Base-by-base conservation (phyloP, 2,113 vertebrate genomes). In the Hippocampus barbouri region DNA sequence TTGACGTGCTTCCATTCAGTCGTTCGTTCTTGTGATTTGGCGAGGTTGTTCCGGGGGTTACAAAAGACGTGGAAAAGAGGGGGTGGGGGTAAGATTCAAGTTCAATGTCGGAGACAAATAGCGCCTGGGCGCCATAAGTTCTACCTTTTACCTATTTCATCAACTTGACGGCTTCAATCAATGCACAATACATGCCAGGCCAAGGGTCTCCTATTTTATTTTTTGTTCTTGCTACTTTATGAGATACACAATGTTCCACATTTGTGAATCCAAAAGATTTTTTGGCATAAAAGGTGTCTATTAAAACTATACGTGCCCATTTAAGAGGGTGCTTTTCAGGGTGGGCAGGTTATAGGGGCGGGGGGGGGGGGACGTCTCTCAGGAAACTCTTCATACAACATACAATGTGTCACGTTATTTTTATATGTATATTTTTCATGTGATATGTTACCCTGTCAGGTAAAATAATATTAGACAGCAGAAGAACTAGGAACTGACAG, bases 1-100 rank as follows among this genome's bases (percentile, higher is more conserved):
- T 34, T 71, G 63, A 49, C 6, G 47, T 45, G 68, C 68, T 77
- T 85, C 70, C 62, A 85, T 72, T 62, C 45, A 59, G 21, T 68
- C 12, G 47, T 71, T 68, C 12, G 47, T 71, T 74, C 74, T 45
- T 70, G 43, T 45, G 69, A 21, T 68, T 77, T 75, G 60, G 71
- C 59, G 64, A 49, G 41, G 70, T 72, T 72, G 53, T 25, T 68
- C 72, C 34, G 69, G 75, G 34, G 75, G 75, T 71, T 43, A 73
- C 53, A 70, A 62, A 57, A 41, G 69, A 69, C 62, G 57, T 43
- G 18, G 16, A 27, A 27, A 45, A 57, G 67, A 64, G 34, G 64
- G 70, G 60, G 47, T 62, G 66, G 49, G 67, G 51, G 11, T 76
- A 30, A 72, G 43, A 51, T 67, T 75, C 16, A 53, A 47, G 43